These are phyloP conservation scores for Pteromalus puparum DNA, from an alignment of 1,140 invertebrate species.

Conservation along the genomic window DNA sequence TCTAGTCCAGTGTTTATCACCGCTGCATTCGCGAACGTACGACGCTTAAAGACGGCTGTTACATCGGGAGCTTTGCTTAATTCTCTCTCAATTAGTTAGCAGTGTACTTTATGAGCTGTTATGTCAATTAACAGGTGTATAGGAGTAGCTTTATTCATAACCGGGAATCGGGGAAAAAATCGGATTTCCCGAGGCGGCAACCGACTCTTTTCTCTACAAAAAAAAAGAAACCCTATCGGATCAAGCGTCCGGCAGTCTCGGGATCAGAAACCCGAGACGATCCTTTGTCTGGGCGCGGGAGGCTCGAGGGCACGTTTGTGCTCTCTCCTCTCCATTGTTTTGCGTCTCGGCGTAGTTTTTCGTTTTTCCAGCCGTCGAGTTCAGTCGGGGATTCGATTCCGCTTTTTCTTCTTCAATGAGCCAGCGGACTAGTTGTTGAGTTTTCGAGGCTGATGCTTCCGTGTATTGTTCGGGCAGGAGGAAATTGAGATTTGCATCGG, in stretches of 20 bases:
- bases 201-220: too few relatives aligned
- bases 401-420: conserved; percentile 19
- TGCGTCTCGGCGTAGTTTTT: neutral
- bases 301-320: neutral
- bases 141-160: too few relatives aligned
- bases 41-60: neutral
- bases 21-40: neutral
- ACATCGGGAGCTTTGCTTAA: too few relatives aligned
- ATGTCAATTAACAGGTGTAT: too few relatives aligned
- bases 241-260: neutral
- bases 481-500: conserved; percentile 11
- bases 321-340: neutral
- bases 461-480: neutral
- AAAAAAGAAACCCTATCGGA: conserved; percentile 10
- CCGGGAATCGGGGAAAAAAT: conserved; percentile 9
- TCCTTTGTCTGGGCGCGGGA: neutral
- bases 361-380: conserved; percentile 6
- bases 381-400: conserved; percentile 30
- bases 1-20: conserved; percentile 1
- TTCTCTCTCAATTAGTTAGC: neutral
- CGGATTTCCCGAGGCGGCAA: neutral
- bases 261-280: neutral
- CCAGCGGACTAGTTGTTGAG: neutral
- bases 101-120: neutral
- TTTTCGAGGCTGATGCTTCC: conserved; percentile 19